These are phyloP conservation scores for Malurus alboscapulatus DNA, from an alignment of 2,113 vertebrate genomes.

Conservation along the genomic window DNA sequence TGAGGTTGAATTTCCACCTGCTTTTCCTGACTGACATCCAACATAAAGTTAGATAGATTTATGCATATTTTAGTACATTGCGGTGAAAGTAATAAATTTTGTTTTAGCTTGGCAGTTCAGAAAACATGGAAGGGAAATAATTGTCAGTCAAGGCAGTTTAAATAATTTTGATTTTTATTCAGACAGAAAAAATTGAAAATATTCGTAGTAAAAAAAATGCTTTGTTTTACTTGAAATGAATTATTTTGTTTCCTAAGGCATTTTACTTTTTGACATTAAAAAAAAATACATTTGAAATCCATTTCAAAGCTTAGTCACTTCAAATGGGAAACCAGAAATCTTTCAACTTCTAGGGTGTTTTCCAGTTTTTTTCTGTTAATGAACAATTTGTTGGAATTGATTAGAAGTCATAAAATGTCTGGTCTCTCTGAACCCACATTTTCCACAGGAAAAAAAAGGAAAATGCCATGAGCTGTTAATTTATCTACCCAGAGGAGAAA, in stretches of 20 bases:
- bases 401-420: background rate
- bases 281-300: conserved; percentile 4
- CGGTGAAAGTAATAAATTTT: conserved; percentile 21
- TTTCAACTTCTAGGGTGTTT: conserved; percentile 24
- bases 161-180: conserved; percentile 36
- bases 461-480: conserved; percentile 3
- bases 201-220: background rate
- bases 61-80: background rate
- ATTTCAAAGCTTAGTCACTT: conserved; percentile 18
- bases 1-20: conserved; percentile 31
- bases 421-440: background rate
- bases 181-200: background rate
- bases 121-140: conserved; percentile 35
- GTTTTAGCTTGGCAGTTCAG: conserved; percentile 2
- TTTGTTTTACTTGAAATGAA: conserved; percentile 10
- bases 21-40: conserved; percentile 44
- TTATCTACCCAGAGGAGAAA: background rate
- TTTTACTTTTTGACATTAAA: conserved; percentile 11
- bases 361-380: conserved; percentile 24
- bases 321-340: conserved; percentile 40
- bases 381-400: conserved; percentile 36
- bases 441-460: background rate
- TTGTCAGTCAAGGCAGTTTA: conserved; percentile 15
- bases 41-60: background rate
- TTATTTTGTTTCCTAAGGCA: conserved; percentile 15